Percentiles rank a stretch among this genome's conserved stretches.
Evolutionary conservation across 2,888 invertebrate species (phyloP).

Genomic region (Mythimna pallens): DNA sequence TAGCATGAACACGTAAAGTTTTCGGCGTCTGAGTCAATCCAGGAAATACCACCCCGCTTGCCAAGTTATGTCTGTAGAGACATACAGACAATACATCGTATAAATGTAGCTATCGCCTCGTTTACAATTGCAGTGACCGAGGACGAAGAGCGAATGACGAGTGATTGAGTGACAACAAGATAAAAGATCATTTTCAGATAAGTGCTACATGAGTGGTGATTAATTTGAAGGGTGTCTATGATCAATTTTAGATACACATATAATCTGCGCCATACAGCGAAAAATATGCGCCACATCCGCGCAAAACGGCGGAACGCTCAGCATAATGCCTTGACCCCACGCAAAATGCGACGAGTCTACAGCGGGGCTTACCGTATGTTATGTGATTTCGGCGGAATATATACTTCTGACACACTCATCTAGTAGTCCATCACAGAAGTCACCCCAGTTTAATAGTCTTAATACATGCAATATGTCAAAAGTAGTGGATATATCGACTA

Average conservation of each 20-base stretch:
- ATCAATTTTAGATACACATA: background rate
- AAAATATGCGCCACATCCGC: too few relatives aligned
- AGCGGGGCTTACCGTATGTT: too few relatives aligned
- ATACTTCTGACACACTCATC: too few relatives aligned
- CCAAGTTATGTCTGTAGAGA: constrained; percentile 69
- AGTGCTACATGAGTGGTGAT: background rate
- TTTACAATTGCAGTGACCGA: constrained; percentile 11
- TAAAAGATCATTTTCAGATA: constrained; percentile 32
- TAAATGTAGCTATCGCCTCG: constrained; percentile 9
- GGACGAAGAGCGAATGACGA: constrained; percentile 11
- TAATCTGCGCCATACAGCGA: too few relatives aligned
- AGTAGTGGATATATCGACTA: background rate
- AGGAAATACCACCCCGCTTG: constrained; percentile 81
- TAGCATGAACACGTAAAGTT: constrained; percentile 25
- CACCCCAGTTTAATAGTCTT: background rate
- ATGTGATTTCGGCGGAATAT: too few relatives aligned
- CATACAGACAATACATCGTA: constrained; percentile 59
- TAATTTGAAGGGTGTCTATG: constrained; percentile 4
- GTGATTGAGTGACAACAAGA: constrained; percentile 26
- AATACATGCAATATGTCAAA: background rate
- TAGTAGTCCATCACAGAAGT: too few relatives aligned
- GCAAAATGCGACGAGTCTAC: too few relatives aligned
- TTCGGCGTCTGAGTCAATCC: constrained; percentile 73
- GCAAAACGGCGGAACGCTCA: too few relatives aligned
- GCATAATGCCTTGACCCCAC: too few relatives aligned